Percentiles rank a stretch among this genome's conserved stretches.
Evolutionary conservation across 2,888 invertebrate species (phyloP).

Genomic region (Cheilosia grossa): DNA sequence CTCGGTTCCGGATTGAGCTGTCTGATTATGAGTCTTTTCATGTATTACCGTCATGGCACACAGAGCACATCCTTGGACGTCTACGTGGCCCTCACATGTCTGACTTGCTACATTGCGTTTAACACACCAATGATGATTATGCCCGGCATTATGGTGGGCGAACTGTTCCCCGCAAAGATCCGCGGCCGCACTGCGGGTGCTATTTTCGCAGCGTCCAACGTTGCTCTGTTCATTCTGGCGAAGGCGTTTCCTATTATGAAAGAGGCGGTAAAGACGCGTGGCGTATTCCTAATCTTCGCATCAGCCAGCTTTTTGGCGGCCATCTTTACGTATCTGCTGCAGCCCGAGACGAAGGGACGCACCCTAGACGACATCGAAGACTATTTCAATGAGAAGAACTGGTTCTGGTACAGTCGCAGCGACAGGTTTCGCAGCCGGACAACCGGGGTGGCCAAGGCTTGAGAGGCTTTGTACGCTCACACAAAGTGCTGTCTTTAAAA

Average conservation of each 20-base stretch:
- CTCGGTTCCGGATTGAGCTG: slow-evolving; percentile 87
- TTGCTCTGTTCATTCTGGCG: slow-evolving; percentile 87
- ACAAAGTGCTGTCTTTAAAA: not conserved
- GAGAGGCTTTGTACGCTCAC: not conserved
- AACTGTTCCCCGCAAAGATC: slow-evolving; percentile 89
- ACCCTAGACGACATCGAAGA: slow-evolving; percentile 90
- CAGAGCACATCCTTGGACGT: slow-evolving; percentile 78
- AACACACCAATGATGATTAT: slow-evolving; percentile 91
- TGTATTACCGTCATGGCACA: slow-evolving; percentile 81
- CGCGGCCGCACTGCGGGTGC: slow-evolving; percentile 90
- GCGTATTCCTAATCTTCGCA: slow-evolving; percentile 89
- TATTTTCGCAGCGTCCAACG: slow-evolving; percentile 89
- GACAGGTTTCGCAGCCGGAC: slow-evolving; percentile 49
- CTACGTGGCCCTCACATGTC: slow-evolving; percentile 80
- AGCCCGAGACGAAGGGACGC: slow-evolving; percentile 90
- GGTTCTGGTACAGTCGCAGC: slow-evolving; percentile 84
- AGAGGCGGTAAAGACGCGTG: slow-evolving; percentile 86
- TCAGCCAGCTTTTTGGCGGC: slow-evolving; percentile 86
- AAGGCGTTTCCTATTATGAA: slow-evolving; percentile 89
- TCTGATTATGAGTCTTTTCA: slow-evolving; percentile 85
- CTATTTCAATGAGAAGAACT: slow-evolving; percentile 88
- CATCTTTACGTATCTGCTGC: slow-evolving; percentile 86
- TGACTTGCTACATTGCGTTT: slow-evolving; percentile 89
- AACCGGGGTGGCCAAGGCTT: slow-evolving; percentile 20
- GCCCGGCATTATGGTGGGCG: slow-evolving; percentile 90